Evolutionary conservation across 2,888 invertebrate genomes (phyloP).

Genomic region (Pheosia tremula): DNA sequence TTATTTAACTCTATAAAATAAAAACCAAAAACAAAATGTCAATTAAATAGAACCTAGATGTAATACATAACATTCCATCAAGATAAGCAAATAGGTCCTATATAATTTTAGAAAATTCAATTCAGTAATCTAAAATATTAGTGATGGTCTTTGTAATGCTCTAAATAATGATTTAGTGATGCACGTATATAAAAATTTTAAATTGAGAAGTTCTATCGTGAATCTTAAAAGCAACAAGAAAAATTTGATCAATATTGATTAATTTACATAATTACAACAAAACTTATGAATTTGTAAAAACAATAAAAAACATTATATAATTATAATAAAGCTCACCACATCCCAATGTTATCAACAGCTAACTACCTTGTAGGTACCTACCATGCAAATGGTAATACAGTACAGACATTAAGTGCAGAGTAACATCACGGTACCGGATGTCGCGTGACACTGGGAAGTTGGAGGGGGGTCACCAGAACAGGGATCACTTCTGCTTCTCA

Average conservation of each 20-base stretch:
- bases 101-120: conserved; percentile 52
- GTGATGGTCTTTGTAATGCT: conserved; percentile 41
- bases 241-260: conserved; percentile 43
- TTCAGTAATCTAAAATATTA: conserved; percentile 51
- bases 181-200: conserved; percentile 52
- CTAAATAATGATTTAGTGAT: conserved; percentile 59
- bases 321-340: conserved; percentile 63
- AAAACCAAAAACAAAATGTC: conserved; percentile 76
- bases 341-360: conserved; percentile 58
- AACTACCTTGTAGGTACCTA: conserved; percentile 46
- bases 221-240: conserved; percentile 60
- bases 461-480: conserved; percentile 65
- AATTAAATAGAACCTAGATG: conserved; percentile 68
- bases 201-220: conserved; percentile 57
- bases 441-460: conserved; percentile 8
- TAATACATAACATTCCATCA: conserved; percentile 65
- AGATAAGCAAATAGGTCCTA: conserved; percentile 43
- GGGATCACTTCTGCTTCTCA: conserved; percentile 53
- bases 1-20: conserved; percentile 58
- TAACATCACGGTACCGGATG: conserved; percentile 1
- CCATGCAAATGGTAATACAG: conserved; percentile 49
- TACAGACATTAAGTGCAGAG: conserved; percentile 49
- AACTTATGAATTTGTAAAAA: conserved; percentile 56
- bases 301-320: conserved; percentile 59
- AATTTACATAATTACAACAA: conserved; percentile 50